Conservation (phyloP, 1,140 invertebrate genomes). For the Drosophila varians region DNA sequence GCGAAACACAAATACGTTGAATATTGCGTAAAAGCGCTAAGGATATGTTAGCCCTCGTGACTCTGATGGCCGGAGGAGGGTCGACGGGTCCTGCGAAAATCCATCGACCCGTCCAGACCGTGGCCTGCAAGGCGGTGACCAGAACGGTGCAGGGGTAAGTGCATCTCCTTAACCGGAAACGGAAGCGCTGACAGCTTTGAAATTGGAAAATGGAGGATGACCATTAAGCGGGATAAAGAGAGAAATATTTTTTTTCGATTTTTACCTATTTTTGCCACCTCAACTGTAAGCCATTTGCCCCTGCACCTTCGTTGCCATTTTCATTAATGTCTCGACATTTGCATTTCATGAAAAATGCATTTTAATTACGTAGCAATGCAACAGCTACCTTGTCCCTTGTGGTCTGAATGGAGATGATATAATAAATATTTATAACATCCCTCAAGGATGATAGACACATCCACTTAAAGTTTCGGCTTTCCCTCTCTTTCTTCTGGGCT, state of each 20-base stretch:
- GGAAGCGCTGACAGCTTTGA: neutral
- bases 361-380: slow-evolving; percentile 47
- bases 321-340: slow-evolving; percentile 51
- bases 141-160: slow-evolving; percentile 25
- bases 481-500: too few species aligned
- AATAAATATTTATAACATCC: slow-evolving; percentile 58
- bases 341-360: slow-evolving; percentile 64
- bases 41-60: slow-evolving; percentile 7
- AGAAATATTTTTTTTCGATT: too few species aligned
- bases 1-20: neutral
- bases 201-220: too few species aligned
- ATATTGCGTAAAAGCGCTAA: neutral
- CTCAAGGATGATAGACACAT: slow-evolving; percentile 16
- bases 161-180: neutral
- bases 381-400: slow-evolving; percentile 29
- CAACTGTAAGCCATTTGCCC: neutral
- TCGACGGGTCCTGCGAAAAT: neutral
- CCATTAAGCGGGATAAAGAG: too few species aligned
- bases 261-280: too few species aligned
- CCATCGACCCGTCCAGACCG: neutral
- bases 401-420: slow-evolving; percentile 34
- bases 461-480: too few species aligned
- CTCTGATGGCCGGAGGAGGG: slow-evolving; percentile 5
- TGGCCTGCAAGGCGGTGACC: neutral
- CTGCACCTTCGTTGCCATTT: slow-evolving; percentile 13